Evolutionary conservation across 2,113 vertebrate species (phyloP).

Genomic region (Nibea coibor): DNA sequence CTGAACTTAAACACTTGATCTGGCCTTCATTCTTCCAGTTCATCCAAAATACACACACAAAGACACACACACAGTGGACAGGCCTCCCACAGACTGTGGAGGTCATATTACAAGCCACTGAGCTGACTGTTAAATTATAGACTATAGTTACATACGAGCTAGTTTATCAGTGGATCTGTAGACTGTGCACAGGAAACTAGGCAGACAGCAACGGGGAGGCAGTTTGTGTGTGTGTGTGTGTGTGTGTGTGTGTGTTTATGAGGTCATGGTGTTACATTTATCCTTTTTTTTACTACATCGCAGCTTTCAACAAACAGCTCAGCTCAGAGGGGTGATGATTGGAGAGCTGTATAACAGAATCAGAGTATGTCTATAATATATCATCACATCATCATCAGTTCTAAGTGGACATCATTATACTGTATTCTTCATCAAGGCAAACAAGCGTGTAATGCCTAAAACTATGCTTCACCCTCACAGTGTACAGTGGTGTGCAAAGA

Average conservation of each 20-base stretch:
- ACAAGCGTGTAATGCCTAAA: too few species aligned
- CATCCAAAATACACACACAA: not conserved
- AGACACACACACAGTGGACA: not conserved
- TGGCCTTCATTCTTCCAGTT: not conserved
- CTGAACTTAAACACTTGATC: not conserved
- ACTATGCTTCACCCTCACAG: too few species aligned
- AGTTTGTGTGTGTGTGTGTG: not conserved
- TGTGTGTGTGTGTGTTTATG: not conserved
- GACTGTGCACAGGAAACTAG: not conserved
- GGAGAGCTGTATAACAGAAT: not conserved
- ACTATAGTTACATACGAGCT: constrained; percentile 23
- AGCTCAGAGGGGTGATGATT: not conserved
- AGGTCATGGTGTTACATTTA: not conserved
- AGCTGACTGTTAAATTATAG: constrained; percentile 14
- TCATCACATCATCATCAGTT: too few species aligned
- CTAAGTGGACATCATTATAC: too few species aligned
- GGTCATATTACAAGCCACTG: constrained; percentile 22
- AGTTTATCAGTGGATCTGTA: constrained; percentile 5
- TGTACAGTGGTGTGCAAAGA: too few species aligned
- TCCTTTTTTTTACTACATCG: not conserved
- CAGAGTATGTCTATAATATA: too few species aligned
- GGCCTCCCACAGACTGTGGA: not conserved
- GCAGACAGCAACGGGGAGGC: constrained; percentile 1
- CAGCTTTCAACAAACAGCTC: not conserved
- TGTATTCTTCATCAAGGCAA: too few species aligned